phyloP scores from a whole-genome alignment of 2,797 vertebrate genomes.

The Lacerta bilineata region DNA sequence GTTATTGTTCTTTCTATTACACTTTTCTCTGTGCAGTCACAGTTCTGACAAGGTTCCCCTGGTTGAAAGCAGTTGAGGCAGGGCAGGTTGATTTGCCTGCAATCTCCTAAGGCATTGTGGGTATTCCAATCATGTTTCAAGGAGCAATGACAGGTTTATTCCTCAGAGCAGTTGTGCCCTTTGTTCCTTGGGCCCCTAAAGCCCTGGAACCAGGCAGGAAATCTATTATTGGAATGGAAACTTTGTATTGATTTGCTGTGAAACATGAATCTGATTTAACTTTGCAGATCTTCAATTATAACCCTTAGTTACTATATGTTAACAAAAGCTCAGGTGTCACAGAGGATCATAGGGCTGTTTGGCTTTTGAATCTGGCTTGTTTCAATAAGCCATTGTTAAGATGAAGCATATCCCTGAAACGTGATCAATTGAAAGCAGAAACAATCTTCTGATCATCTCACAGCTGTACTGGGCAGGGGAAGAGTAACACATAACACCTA shows the following conservation, averaged over 20 bases:
- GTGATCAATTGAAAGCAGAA: not conserved
- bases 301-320: conserved; percentile 53
- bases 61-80: conserved; percentile 58
- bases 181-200: conserved; percentile 57
- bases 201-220: conserved; percentile 55
- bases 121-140: conserved; percentile 58
- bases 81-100: conserved; percentile 61
- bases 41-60: conserved; percentile 68
- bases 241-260: conserved; percentile 59
- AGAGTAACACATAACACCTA: too few species aligned
- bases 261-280: conserved; percentile 58
- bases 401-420: not conserved
- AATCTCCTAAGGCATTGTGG: conserved; percentile 55
- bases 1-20: conserved; percentile 70
- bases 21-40: conserved; percentile 64
- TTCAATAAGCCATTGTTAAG: not conserved
- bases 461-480: too few species aligned
- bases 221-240: conserved; percentile 62
- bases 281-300: conserved; percentile 50
- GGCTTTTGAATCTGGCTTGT: not conserved
- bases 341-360: conserved; percentile 16
- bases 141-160: conserved; percentile 60
- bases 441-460: not conserved
- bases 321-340: conserved; percentile 33
- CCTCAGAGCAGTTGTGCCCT: conserved; percentile 31